Percentiles rank a stretch among this genome's conserved stretches.
phyloP scores from a whole-genome alignment of 2,113 vertebrate genomes.

The Reinhardtius hippoglossoides region DNA sequence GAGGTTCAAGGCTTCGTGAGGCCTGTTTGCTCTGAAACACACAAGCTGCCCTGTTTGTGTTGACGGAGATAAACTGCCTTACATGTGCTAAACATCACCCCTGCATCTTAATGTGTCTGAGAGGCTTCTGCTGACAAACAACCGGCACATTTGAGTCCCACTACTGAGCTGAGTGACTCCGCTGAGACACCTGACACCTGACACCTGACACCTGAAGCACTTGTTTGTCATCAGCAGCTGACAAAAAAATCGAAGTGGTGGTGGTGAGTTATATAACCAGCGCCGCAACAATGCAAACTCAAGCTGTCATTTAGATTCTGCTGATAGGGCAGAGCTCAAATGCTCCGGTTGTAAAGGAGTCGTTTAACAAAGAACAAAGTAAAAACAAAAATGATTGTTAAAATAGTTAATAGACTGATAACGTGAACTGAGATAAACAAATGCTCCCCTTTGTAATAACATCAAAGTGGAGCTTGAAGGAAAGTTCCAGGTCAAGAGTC shows the following conservation, averaged over 20 bases:
- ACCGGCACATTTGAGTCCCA: background rate
- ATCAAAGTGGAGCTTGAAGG: too few species aligned
- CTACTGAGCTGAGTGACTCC: slow-evolving; percentile 3
- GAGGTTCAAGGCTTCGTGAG: slow-evolving; percentile 20
- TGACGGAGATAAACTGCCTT: slow-evolving; percentile 13
- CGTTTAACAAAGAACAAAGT: background rate
- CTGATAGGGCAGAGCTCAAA: slow-evolving; percentile 2
- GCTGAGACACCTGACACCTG: background rate
- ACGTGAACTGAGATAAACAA: background rate
- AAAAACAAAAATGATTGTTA: background rate
- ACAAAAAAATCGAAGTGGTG: background rate
- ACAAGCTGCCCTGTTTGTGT: slow-evolving; percentile 14
- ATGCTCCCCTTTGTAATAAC: background rate
- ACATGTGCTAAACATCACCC: background rate
- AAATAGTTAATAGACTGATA: too few species aligned
- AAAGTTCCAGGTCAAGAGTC: too few species aligned
- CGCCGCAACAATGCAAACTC: background rate
- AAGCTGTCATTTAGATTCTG: background rate
- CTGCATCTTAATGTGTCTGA: slow-evolving; percentile 1
- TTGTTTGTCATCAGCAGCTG: slow-evolving; percentile 16
- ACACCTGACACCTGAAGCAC: background rate
- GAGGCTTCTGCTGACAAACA: slow-evolving; percentile 19
- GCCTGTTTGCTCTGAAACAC: slow-evolving; percentile 11
- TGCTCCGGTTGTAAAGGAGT: background rate
- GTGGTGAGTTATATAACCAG: background rate